Base-by-base conservation (phyloP, 2,113 vertebrate genomes). In the Neodon shergylaensis region DNA sequence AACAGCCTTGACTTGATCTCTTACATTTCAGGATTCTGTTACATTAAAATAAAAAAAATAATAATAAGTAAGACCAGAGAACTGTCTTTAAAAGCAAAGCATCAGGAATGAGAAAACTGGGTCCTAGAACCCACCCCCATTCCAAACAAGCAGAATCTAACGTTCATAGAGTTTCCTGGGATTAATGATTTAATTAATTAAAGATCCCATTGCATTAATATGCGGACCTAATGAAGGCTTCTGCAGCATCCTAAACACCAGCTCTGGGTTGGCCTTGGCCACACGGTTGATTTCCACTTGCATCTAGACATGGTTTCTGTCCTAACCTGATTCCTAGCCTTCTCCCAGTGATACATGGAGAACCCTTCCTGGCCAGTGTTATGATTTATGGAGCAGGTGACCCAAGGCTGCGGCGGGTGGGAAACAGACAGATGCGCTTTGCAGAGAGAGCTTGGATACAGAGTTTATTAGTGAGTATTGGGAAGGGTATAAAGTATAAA, bases 1-100 rank as follows among this genome's bases (percentile, higher is more conserved):
- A 63, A 28, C n/a, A 79, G 65, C 42, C 44, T 94, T 26, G 31
- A 63, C 84, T 90, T 73, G 36, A 68, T 66, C 54, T 92, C 52
- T 61, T 70, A 33, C 9, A 66, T 42, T 66, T 95, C 47, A 66
- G 54, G 22, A 77, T 72, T 87, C 61, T 44, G 28, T 19, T 58
- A 14, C 9, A 78, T n/a, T 22, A 90, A 87, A 94, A 78, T 49
- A 88, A 63, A 49, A 33, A 86, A 26, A 54, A n/a, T n/a, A 70
- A 78, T 72, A 36, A 42, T 74, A 54, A 88, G 42, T 5, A 77
- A 77, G 14, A 77, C 76, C 76, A 83, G 52, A 87, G 81, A 44
- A 78, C 11, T 39, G 63, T 54, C 21, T 6, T 28, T 22, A 88
- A 88, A 65, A 84, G 68, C 66, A 74, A 49, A 24, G 7, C 33